A percentile compares a stretch with the other conserved stretches of the same genome.
phyloP scores from a whole-genome alignment of 1,140 invertebrate genomes.

The Capitella teleta region DNA sequence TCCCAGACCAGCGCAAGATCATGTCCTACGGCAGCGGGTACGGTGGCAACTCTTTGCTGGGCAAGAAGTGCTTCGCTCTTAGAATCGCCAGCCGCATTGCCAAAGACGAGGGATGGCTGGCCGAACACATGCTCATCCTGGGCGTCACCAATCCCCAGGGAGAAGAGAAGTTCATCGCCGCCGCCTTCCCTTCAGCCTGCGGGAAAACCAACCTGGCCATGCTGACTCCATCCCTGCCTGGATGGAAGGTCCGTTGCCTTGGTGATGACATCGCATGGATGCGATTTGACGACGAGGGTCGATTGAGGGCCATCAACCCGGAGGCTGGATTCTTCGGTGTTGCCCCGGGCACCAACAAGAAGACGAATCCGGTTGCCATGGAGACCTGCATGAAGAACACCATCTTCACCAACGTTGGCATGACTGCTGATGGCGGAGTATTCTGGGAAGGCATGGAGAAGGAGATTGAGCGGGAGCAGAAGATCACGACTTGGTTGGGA shows the following conservation, averaged over 20 bases:
- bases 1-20: constrained; percentile 67
- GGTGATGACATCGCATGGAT: constrained; percentile 58
- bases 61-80: constrained; percentile 98
- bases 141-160: constrained; percentile 76
- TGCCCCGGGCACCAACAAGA: constrained; percentile 82
- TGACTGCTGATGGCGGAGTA: constrained; percentile 71
- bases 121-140: constrained; percentile 91
- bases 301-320: constrained; percentile 91
- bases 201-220: constrained; percentile 99
- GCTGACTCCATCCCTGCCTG: constrained; percentile 83
- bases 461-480: constrained; percentile 67
- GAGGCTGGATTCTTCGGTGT: constrained; percentile 99
- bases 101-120: constrained; percentile 89
- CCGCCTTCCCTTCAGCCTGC: constrained; percentile 95
- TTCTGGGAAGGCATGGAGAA: constrained; percentile 82
- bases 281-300: constrained; percentile 83
- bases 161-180: constrained; percentile 82
- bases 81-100: constrained; percentile 93
- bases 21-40: constrained; percentile 92
- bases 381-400: constrained; percentile 83
- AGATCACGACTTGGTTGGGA: constrained; percentile 35
- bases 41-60: constrained; percentile 93
- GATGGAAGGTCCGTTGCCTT: constrained; percentile 63
- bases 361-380: constrained; percentile 97
- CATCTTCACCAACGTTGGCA: constrained; percentile 97